These are phyloP conservation scores for Octodon degus DNA, from an alignment of 2,113 vertebrate species.

Conservation along the genomic window DNA sequence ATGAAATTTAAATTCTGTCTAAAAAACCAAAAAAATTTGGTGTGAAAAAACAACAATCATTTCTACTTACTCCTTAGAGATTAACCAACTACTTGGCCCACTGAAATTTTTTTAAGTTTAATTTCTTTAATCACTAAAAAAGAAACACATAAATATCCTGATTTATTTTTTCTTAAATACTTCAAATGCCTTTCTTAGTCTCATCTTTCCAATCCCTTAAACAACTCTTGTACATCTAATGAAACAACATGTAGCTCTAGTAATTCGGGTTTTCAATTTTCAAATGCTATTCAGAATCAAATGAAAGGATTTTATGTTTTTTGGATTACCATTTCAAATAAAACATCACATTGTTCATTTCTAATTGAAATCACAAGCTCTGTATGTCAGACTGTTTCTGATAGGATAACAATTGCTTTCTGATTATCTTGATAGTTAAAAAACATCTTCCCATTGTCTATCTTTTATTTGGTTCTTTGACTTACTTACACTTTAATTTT, in stretches of 20 bases:
- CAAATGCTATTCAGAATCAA: not conserved
- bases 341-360: not conserved
- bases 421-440: not conserved
- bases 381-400: not conserved
- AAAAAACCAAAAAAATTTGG: not conserved
- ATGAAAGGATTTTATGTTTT: not conserved
- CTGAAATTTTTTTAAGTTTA: not conserved
- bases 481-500: not conserved
- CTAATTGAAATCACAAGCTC: not conserved
- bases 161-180: not conserved
- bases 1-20: not conserved
- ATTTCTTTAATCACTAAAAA: constrained; percentile 12
- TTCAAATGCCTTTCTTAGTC: not conserved
- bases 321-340: not conserved
- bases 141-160: not conserved
- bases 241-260: not conserved
- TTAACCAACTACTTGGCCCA: not conserved
- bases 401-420: not conserved
- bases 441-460: not conserved
- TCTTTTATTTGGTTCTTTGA: not conserved
- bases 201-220: not conserved
- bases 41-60: not conserved
- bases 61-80: not conserved
- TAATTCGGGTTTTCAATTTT: not conserved
- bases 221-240: not conserved